These are phyloP conservation scores for Rotaria sp. DNA, from an alignment of 2,888 invertebrate species.

Conservation along the genomic window DNA sequence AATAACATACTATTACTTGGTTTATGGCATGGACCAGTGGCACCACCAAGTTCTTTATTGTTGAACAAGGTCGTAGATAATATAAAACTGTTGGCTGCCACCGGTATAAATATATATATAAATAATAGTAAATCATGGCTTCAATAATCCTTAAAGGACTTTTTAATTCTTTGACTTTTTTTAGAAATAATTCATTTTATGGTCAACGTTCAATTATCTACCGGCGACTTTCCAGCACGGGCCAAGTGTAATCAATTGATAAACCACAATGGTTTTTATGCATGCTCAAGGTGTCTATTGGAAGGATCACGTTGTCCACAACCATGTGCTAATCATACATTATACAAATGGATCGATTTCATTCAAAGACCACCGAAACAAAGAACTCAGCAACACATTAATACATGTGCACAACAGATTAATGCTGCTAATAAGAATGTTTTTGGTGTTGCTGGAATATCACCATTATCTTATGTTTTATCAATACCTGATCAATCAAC, in stretches of 20 bases:
- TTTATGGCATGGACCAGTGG: not conserved
- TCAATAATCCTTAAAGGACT: too few relatives aligned
- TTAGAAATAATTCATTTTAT: not conserved
- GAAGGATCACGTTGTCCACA: not conserved
- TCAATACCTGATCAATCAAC: not conserved
- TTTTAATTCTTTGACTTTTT: too few relatives aligned
- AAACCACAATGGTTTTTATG: not conserved
- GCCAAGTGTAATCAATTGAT: not conserved
- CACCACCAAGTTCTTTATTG: not conserved
- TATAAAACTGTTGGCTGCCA: not conserved
- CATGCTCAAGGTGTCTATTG: not conserved
- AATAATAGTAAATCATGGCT: not conserved
- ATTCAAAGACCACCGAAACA: not conserved
- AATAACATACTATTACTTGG: not conserved
- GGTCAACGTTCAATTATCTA: not conserved
- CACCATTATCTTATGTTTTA: not conserved
- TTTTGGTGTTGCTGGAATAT: not conserved
- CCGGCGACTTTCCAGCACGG: not conserved
- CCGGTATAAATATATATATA: not conserved
- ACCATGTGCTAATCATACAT: not conserved
- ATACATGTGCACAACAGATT: not conserved
- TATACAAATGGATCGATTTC: not conserved
- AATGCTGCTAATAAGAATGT: not conserved
- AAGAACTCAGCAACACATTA: not conserved
- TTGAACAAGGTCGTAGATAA: not conserved